These are phyloP conservation scores for Zosterops pallidus DNA, from an alignment of 2,113 vertebrate species.

Conservation along the genomic window DNA sequence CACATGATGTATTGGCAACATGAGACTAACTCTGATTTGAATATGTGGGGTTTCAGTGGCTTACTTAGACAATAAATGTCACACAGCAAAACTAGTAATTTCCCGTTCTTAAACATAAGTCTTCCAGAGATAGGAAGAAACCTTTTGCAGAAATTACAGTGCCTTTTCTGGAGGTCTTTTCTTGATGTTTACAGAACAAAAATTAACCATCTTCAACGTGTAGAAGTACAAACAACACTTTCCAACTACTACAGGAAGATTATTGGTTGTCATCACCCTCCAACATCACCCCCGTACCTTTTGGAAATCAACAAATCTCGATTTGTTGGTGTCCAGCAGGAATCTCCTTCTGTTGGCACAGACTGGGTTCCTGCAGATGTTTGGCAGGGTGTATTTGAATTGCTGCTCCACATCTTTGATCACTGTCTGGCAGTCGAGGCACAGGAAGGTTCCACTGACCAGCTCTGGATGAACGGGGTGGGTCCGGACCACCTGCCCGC, in stretches of 20 bases:
- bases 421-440: constrained; percentile 93
- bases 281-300: constrained; percentile 77
- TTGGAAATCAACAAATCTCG: constrained; percentile 97
- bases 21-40: accelerated
- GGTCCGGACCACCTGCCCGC: constrained; percentile 95
- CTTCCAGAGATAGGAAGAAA: background rate
- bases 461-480: constrained; percentile 96
- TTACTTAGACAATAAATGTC: background rate
- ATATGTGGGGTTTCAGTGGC: background rate
- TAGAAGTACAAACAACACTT: background rate
- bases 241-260: background rate
- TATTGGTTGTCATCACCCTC: accelerated
- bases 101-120: background rate
- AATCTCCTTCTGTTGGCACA: constrained; percentile 95
- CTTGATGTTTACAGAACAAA: background rate
- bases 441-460: constrained; percentile 93
- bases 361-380: constrained; percentile 95
- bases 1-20: background rate
- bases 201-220: background rate
- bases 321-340: constrained; percentile 96
- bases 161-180: background rate
- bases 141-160: background rate
- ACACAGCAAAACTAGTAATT: background rate
- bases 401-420: constrained; percentile 95
- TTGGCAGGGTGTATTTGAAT: constrained; percentile 96